Evolutionary conservation across 1,140 invertebrate genomes (phyloP).

Genomic region (Drosophila ambigua): DNA sequence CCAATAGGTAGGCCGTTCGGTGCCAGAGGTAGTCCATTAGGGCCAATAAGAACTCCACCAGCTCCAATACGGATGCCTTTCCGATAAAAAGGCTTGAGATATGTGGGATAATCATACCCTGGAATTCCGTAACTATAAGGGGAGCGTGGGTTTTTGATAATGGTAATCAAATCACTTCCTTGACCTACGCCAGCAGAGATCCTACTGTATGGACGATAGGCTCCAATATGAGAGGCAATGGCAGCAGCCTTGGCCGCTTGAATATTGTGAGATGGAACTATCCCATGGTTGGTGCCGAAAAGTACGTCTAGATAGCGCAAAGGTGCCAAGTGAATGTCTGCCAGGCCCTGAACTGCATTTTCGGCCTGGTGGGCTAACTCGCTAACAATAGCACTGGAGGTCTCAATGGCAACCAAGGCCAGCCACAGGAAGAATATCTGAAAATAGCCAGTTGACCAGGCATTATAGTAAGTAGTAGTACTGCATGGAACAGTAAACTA

Average conservation of each 20-base stretch:
- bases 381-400: conserved; percentile 23
- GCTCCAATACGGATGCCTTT: background rate
- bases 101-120: background rate
- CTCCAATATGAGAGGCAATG: background rate
- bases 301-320: conserved; percentile 30
- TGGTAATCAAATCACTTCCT: conserved; percentile 40
- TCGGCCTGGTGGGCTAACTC: conserved; percentile 21
- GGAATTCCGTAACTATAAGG: conserved; percentile 5
- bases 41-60: background rate
- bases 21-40: background rate
- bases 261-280: conserved; percentile 5
- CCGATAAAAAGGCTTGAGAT: too few relatives aligned
- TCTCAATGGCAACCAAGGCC: conserved; percentile 19
- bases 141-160: conserved; percentile 23
- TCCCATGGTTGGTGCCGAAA: conserved; percentile 16
- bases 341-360: conserved; percentile 20
- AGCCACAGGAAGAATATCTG: conserved; percentile 40
- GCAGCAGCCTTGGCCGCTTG: conserved; percentile 5
- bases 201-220: background rate
- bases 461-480: background rate
- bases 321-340: conserved; percentile 28
- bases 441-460: too few relatives aligned
- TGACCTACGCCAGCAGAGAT: conserved; percentile 21
- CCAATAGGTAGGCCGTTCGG: background rate
- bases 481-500: too few relatives aligned